Conservation (phyloP, 2,888 invertebrate species). For the Erpobdella octoculata region DNA sequence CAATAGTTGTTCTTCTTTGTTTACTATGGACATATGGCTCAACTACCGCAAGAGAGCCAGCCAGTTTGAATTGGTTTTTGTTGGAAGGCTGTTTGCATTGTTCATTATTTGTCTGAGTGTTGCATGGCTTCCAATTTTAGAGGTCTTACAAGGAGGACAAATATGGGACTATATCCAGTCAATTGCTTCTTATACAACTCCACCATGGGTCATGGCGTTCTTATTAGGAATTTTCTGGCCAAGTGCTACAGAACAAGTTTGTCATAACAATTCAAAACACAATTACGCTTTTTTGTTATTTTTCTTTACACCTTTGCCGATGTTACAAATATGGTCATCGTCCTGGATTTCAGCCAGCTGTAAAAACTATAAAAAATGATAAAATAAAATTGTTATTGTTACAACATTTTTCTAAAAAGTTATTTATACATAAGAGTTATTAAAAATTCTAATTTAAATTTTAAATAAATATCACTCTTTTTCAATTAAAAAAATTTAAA, state of each 20-base stretch:
- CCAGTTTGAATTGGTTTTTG: slow-evolving; percentile 38
- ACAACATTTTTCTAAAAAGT: too few species aligned
- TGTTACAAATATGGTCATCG: too few species aligned
- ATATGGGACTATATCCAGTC: slow-evolving; percentile 49
- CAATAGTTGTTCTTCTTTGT: slow-evolving; percentile 40
- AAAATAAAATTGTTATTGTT: too few species aligned
- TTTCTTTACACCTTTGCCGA: too few species aligned
- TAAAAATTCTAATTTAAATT: too few species aligned
- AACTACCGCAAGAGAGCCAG: slow-evolving; percentile 26
- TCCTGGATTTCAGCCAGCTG: too few species aligned
- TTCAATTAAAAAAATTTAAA: too few species aligned
- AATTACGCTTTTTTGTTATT: too few species aligned
- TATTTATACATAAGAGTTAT: too few species aligned
- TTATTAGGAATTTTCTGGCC: slow-evolving; percentile 48
- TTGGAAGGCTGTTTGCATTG: slow-evolving; percentile 45
- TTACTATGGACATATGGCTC: slow-evolving; percentile 53
- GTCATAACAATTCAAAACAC: too few species aligned
- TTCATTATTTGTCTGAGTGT: slow-evolving; percentile 40
- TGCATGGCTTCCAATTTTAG: slow-evolving; percentile 52
- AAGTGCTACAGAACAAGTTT: slow-evolving; percentile 49
- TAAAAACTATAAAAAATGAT: too few species aligned
- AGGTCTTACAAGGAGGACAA: slow-evolving; percentile 49
- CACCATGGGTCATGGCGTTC: slow-evolving; percentile 50
- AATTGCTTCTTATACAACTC: slow-evolving; percentile 48
- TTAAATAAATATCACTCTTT: too few species aligned